Percentiles rank a stretch among this genome's conserved stretches.
Evolutionary conservation across 2,113 vertebrate genomes (phyloP).

Genomic region (Myotis lucifugus): DNA sequence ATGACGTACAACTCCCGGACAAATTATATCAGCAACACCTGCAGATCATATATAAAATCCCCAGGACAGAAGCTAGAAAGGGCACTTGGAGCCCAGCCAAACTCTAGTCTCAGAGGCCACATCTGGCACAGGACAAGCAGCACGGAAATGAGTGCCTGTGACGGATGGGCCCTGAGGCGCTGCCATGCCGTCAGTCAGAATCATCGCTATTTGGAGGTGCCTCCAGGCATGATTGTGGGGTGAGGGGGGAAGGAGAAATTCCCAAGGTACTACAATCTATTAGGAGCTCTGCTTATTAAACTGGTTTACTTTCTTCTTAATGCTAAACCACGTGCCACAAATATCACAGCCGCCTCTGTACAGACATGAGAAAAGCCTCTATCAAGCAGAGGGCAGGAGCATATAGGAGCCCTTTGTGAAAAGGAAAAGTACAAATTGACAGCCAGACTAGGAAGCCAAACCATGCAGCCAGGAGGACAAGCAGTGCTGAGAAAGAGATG

Average conservation of each 20-base stretch:
- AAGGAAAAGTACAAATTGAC: background rate
- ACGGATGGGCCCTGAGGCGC: background rate
- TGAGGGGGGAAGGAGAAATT: background rate
- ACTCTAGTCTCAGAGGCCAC: constrained; percentile 51
- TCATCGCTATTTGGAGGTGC: background rate
- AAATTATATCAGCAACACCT: constrained; percentile 71
- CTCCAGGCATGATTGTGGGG: background rate
- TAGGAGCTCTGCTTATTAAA: constrained; percentile 3
- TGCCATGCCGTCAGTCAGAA: constrained; percentile 9
- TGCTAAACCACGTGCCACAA: background rate
- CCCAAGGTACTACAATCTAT: background rate
- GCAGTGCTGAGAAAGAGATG: background rate
- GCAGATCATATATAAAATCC: constrained; percentile 66
- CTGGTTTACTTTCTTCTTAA: background rate
- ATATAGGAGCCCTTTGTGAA: background rate
- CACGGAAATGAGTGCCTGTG: background rate
- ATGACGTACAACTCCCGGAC: constrained; percentile 42
- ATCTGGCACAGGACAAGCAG: constrained; percentile 38
- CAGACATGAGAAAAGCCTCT: background rate
- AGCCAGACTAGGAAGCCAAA: background rate
- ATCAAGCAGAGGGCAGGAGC: background rate
- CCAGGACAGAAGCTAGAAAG: constrained; percentile 69
- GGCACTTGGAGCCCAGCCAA: constrained; percentile 58
- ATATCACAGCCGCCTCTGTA: background rate
- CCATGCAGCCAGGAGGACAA: background rate